Base-by-base conservation (phyloP, 2,888 invertebrate genomes). In the Pandemis corylana region DNA sequence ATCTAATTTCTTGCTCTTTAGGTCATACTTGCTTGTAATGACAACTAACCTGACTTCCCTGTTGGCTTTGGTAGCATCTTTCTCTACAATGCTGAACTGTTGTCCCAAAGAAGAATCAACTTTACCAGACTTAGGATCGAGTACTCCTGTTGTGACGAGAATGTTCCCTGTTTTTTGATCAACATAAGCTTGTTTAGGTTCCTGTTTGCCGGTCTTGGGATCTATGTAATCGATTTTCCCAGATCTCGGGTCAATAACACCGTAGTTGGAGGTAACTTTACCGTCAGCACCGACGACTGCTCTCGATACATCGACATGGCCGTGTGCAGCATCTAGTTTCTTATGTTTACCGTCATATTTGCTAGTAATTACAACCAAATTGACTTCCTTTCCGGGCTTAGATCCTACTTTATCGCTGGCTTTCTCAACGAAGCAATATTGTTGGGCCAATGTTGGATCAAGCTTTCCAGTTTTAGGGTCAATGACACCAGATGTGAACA, bases 151-250 rank as follows among this genome's bases (percentile, higher is more conserved):
- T 2, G 95, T 94, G 10, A 96, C 92, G 36, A 96, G 93, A 71
- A 97, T 90, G 80, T 96, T 96, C 15, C 96, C 96, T 9, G 97
- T 96, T 82, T 95, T 95, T n/a, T 95, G 94, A 82, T 97, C 96
- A n/a, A 97, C 94, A 81, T 96, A 96, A 1, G 96, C 97, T 85
- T 96, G 95, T 85, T 95, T 95, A 4, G 95, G 91, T 80, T 96
- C 96, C 78, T 94, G 95, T 83, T 96, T 96, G 36, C 96, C 96
- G 0, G 96, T 95, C 80, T 95, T 95, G 4, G 95, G 95, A 78
- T 96, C 96, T 15, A 95, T 89, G 4, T 95, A 95, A 77, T 96
- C 95, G 67, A 97, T 91, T 69, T 96, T 96, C 5, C 96, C 96
- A 5, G 95, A 94, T 82, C 93, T 95, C 1, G 96, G 95, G 85